These are phyloP conservation scores for Holotrichia oblita DNA, from an alignment of 1,140 invertebrate species.

Conservation along the genomic window DNA sequence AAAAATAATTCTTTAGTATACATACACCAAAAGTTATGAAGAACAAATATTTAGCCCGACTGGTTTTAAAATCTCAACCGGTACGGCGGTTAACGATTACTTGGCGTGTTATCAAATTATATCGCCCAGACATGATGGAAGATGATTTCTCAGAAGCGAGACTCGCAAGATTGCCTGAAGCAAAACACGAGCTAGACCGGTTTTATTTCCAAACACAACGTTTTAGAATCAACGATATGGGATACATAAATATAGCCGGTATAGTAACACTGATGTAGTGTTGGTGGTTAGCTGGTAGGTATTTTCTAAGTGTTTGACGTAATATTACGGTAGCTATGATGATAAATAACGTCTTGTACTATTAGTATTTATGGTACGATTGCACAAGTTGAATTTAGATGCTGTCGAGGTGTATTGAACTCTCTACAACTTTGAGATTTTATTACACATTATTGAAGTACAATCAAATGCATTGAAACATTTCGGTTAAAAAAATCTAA, in stretches of 20 bases:
- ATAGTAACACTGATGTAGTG: neutral
- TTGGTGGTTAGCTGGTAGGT: neutral
- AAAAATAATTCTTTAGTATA: too few species aligned
- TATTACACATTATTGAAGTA: too few species aligned
- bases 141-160: slow-evolving; percentile 15
- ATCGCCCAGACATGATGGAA: slow-evolving; percentile 22
- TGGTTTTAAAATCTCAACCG: too few species aligned
- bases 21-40: too few species aligned
- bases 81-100: neutral
- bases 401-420: neutral
- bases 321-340: neutral
- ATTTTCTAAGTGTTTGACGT: neutral
- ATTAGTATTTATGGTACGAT: slow-evolving; percentile 1
- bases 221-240: neutral
- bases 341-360: slow-evolving; percentile 18
- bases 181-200: slow-evolving; percentile 25
- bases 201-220: slow-evolving; percentile 20
- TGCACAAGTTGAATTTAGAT: slow-evolving; percentile 12
- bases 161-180: neutral
- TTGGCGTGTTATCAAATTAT: slow-evolving; percentile 21
- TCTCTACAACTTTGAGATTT: neutral
- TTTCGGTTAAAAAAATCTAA: too few species aligned
- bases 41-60: too few species aligned
- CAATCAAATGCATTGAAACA: too few species aligned
- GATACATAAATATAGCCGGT: neutral